phyloP scores from a whole-genome alignment of 2,888 invertebrate genomes.

The Ditula angustiorana region DNA sequence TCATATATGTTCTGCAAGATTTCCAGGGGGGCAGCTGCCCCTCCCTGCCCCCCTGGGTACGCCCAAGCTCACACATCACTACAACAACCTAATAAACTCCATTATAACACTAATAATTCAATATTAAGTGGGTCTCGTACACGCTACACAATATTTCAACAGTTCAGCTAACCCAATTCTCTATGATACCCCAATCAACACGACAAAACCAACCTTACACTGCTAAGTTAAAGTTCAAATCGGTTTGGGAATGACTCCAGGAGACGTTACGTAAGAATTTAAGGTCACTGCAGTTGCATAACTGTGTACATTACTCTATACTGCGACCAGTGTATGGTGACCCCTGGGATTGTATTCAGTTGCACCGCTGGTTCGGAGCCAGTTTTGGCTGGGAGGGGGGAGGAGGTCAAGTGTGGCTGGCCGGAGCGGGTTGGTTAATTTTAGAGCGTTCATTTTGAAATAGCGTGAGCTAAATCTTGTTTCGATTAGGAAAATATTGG shows the following conservation, averaged over 20 bases:
- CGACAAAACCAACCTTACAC: constrained; percentile 45
- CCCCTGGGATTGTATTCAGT: constrained; percentile 51
- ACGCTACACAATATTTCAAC: constrained; percentile 33
- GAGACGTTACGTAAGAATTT: constrained; percentile 77
- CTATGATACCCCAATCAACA: constrained; percentile 40
- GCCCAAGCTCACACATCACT: not conserved
- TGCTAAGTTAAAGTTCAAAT: constrained; percentile 43
- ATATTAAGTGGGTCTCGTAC: constrained; percentile 21
- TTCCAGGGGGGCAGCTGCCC: no score
- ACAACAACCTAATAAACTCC: constrained; percentile 19
- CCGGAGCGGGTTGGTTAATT: constrained; percentile 61
- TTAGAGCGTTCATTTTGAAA: constrained; percentile 72
- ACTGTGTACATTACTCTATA: constrained; percentile 58
- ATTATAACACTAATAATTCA: constrained; percentile 31
- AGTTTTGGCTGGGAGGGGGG: constrained; percentile 42
- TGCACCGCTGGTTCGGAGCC: constrained; percentile 42
- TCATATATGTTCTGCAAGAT: no score
- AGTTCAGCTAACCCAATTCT: constrained; percentile 70
- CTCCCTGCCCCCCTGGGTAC: no score
- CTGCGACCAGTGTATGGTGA: constrained; percentile 59
- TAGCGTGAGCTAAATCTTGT: constrained; percentile 41
- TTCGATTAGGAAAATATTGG: constrained; percentile 39
- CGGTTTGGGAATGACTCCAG: constrained; percentile 43
- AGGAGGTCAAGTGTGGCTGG: constrained; percentile 50
- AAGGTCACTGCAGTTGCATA: constrained; percentile 79